Evolutionary conservation across 2,888 invertebrate genomes (phyloP), one percentile per base, ranked within the genome.

Genomic region (Panzeria rudis): DNA sequence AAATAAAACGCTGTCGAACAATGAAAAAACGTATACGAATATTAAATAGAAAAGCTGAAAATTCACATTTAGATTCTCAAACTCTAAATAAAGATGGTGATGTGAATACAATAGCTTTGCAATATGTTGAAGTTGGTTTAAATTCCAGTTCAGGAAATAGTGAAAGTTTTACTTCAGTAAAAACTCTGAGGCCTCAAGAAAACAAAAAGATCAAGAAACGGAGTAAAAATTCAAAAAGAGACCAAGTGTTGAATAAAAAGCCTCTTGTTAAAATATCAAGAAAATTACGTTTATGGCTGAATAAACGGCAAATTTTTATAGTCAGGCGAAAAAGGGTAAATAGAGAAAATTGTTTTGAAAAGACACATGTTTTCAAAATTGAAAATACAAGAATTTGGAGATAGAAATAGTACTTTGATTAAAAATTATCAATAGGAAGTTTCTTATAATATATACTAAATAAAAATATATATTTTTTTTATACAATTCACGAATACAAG

Each of bases 201-300:
- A n/a, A 29, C 15, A 13, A 17, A 38, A 29, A 7, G 8, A 23
- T 9, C 13, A 20, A 8, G 29, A 72, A 59, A 23, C 11, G 9
- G 20, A 61, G 32, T 47, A 76, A 79, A 20, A 56, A 52, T 17
- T 20, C 0, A 17, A 78, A 61, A 38, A 15, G 9, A 2, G 52
- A 25, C 23, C 54, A 69, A 41, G 23, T 47, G 7, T 17, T 50
- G 11, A 6, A 44, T 6, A 56, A 62, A 32, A 78, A 78, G 25
- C 77, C 69, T 15, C 61, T 87, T 72, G 71, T 88, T 84, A 32
- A 88, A 87, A 59, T 89, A 87, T 76, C 88, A 87, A 88, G 90
- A 32, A 89, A 87, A 38, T 83, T 91, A 32, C 89, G 91, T 8
- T 84, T 90, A 68, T 91, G 91, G 90, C 81, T 91, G 83, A 89